phyloP scores from a whole-genome alignment of 2,888 invertebrate genomes.

The Ptilodon capucinus region DNA sequence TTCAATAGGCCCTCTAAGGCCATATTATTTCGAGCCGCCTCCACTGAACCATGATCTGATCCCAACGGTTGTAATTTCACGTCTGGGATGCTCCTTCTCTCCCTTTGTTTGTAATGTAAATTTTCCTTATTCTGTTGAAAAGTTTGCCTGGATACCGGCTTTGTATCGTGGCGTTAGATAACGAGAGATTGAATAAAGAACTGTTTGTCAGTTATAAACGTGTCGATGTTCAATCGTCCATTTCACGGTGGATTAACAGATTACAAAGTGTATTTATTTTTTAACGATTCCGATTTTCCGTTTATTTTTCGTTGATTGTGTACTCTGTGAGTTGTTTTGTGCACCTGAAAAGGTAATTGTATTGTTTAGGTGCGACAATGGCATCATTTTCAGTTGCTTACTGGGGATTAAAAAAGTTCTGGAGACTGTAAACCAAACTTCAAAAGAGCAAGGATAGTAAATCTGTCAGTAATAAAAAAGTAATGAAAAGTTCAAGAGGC shows the following conservation, averaged over 20 bases:
- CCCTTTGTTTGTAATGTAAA: conserved; percentile 68
- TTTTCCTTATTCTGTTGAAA: conserved; percentile 56
- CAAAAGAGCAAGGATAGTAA: too few species aligned
- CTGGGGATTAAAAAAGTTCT: too few species aligned
- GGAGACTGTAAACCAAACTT: too few species aligned
- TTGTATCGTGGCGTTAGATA: conserved; percentile 62
- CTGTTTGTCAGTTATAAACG: conserved; percentile 46
- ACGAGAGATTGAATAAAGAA: conserved; percentile 61
- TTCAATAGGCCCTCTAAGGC: conserved; percentile 41
- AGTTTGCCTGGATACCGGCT: conserved; percentile 53
- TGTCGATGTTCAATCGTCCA: conserved; percentile 43
- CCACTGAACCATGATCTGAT: conserved; percentile 42
- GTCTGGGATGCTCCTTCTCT: conserved; percentile 55
- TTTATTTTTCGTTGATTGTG: conserved; percentile 5
- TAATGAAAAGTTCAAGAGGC: too few species aligned
- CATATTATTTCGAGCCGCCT: conserved; percentile 49
- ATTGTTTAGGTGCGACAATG: not conserved
- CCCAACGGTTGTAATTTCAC: conserved; percentile 58
- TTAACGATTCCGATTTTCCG: conserved; percentile 11
- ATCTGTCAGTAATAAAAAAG: too few species aligned
- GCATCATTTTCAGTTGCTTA: not conserved
- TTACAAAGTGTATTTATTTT: conserved; percentile 38
- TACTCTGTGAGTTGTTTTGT: not conserved
- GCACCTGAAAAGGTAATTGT: not conserved
- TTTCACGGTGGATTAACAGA: conserved; percentile 53